Conservation (phyloP, 2,797 vertebrate species). For the Toxotes lorentzi region DNA sequence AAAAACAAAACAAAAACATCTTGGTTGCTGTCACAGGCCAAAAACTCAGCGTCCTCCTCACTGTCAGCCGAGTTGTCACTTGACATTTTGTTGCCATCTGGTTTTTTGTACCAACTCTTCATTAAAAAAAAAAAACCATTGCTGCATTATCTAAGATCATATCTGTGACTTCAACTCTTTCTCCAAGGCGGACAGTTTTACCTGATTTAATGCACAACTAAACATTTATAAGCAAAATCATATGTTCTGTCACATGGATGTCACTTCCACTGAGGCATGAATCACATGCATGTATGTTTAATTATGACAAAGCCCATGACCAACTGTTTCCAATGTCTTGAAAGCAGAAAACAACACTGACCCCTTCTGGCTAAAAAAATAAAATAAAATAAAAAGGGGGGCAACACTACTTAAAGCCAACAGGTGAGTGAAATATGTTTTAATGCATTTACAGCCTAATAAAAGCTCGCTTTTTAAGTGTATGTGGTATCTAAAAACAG, state of each 20-base stretch:
- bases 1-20: conserved; percentile 8
- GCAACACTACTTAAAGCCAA: conserved; percentile 69
- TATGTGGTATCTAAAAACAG: conserved; percentile 46
- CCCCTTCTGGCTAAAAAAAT: conserved; percentile 59
- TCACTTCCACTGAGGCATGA: conserved; percentile 26
- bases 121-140: not conserved
- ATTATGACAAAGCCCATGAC: conserved; percentile 39
- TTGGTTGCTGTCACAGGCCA: not conserved
- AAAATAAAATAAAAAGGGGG: not conserved
- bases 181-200: conserved; percentile 41
- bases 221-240: conserved; percentile 40
- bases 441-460: conserved; percentile 42
- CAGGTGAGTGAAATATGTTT: conserved; percentile 56
- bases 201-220: conserved; percentile 46
- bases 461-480: conserved; percentile 28
- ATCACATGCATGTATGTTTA: conserved; percentile 51
- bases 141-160: conserved; percentile 10
- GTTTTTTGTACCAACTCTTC: conserved; percentile 7
- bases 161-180: conserved; percentile 21
- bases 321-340: conserved; percentile 21
- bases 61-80: conserved; percentile 1
- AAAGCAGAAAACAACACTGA: conserved; percentile 59
- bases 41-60: not conserved
- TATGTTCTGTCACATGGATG: conserved; percentile 39
- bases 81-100: conserved; percentile 33